phyloP scores from a whole-genome alignment of 2,888 invertebrate genomes.

The Cryptocephalus moraei region DNA sequence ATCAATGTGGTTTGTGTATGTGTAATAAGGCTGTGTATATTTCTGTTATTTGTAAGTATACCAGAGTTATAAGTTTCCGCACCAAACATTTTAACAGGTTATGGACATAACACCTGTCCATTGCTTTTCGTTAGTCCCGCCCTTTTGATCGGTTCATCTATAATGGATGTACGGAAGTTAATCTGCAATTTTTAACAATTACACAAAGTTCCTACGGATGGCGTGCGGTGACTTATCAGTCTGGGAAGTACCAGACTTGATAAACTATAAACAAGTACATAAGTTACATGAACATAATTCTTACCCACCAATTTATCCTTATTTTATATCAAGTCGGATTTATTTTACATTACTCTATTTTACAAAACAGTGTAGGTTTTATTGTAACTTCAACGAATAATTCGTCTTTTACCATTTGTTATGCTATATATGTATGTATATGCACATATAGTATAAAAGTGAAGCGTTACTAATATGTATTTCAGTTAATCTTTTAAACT shows the following conservation, averaged over 20 bases:
- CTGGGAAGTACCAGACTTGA: no score
- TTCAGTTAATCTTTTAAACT: neutral
- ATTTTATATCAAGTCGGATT: neutral
- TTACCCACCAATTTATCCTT: no score
- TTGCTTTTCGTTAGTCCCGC: neutral
- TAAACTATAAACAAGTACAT: no score
- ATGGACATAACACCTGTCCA: neutral
- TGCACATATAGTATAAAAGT: neutral
- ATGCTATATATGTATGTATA: neutral
- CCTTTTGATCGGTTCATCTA: neutral
- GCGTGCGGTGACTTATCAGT: no score
- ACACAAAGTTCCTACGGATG: neutral
- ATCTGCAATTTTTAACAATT: neutral
- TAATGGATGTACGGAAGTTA: no score
- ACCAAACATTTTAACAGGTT: neutral
- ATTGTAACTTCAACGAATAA: no score
- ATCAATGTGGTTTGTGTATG: constrained; percentile 40
- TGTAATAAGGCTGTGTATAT: constrained; percentile 41
- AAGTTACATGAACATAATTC: no score
- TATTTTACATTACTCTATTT: neutral
- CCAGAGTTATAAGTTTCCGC: constrained; percentile 13
- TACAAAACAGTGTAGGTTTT: no score
- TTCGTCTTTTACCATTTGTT: no score
- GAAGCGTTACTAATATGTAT: neutral
- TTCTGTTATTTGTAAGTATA: constrained; percentile 31